phyloP scores from a whole-genome alignment of 1,140 invertebrate species.

The Drosophila ohnishii region DNA sequence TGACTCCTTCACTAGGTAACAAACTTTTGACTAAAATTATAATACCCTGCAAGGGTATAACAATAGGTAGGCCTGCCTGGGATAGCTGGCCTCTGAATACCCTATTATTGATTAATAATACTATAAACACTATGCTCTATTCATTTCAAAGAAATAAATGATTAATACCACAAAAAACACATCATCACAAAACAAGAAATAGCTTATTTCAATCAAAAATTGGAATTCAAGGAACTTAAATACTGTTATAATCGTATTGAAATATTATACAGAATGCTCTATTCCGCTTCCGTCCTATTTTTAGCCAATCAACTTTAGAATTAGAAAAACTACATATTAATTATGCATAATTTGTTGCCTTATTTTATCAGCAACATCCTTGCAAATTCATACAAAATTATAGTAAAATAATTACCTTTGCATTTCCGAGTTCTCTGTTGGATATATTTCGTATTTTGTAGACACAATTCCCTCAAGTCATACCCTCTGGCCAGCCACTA shows the following conservation, averaged over 20 bases:
- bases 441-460: background rate
- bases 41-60: background rate
- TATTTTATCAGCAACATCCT: background rate
- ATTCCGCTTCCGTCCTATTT: constrained; percentile 12
- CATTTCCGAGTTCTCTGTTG: background rate
- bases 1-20: too few species aligned
- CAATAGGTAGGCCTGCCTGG: background rate
- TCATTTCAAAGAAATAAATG: background rate
- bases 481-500: constrained; percentile 4
- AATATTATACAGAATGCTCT: constrained; percentile 3
- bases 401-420: background rate
- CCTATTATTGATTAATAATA: background rate
- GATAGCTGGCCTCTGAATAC: background rate
- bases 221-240: background rate
- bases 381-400: background rate
- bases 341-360: background rate
- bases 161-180: background rate
- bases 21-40: too few species aligned
- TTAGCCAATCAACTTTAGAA: background rate
- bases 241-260: background rate
- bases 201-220: background rate
- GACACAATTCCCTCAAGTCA: constrained; percentile 35
- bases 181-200: background rate
- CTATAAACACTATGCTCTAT: background rate
- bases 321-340: background rate